Evolutionary conservation across 2,113 vertebrate genomes (phyloP).

Genomic region (Brienomyrus brachyistius): DNA sequence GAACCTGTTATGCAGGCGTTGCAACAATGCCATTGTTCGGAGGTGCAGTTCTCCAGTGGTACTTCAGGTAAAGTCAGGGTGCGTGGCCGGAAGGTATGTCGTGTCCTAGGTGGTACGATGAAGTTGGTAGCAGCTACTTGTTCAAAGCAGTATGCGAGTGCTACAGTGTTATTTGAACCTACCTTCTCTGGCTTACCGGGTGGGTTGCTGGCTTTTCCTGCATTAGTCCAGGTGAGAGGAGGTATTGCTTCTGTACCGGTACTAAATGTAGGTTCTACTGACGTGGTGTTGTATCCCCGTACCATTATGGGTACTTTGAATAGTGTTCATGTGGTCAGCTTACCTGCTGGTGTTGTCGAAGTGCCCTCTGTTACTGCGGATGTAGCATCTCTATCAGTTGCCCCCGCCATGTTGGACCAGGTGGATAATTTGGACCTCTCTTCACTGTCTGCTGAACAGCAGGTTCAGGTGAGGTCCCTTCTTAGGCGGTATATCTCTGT

Average conservation of each 20-base stretch:
- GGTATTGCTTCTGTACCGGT: background rate
- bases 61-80: background rate
- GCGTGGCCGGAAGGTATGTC: background rate
- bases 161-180: background rate
- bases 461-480: too few species aligned
- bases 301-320: background rate
- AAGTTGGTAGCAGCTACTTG: slow-evolving; percentile 7
- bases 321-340: too few species aligned
- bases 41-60: too few species aligned
- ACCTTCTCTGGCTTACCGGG: background rate
- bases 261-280: background rate
- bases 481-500: too few species aligned
- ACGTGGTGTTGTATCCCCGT: background rate
- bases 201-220: background rate
- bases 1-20: background rate
- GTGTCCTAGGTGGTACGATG: background rate
- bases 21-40: background rate
- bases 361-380: too few species aligned
- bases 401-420: too few species aligned
- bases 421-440: too few species aligned
- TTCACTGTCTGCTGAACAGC: too few species aligned
- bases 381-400: too few species aligned
- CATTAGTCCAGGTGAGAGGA: background rate
- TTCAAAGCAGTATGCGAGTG: background rate
- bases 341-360: too few species aligned